A percentile compares a stretch with the other conserved stretches of the same genome.
Evolutionary conservation across 2,113 vertebrate species (phyloP).

Genomic region (Ictalurus punctatus): DNA sequence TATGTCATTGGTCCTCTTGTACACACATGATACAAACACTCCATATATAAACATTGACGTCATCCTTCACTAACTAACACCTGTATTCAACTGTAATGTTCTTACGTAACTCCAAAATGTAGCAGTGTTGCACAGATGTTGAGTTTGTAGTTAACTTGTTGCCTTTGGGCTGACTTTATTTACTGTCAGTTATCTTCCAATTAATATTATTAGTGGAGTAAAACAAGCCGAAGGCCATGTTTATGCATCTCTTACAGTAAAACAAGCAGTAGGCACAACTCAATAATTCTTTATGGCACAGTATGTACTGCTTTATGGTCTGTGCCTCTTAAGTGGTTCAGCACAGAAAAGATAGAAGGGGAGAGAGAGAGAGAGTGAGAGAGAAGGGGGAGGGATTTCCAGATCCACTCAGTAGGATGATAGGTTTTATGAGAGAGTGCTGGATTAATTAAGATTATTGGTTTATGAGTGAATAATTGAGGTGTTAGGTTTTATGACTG

Average conservation of each 20-base stretch:
- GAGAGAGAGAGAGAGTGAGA: not conserved
- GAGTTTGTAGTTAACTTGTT: conserved; percentile 45
- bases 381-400: conserved; percentile 41
- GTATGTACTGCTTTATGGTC: conserved; percentile 37
- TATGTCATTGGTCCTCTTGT: not conserved
- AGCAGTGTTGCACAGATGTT: conserved; percentile 9
- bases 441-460: conserved; percentile 57
- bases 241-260: conserved; percentile 41
- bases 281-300: conserved; percentile 44
- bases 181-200: conserved; percentile 46
- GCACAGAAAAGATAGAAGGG: not conserved
- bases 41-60: not conserved
- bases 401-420: conserved; percentile 51
- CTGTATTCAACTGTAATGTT: conserved; percentile 14
- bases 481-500: conserved; percentile 29
- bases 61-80: not conserved
- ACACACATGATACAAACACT: not conserved
- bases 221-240: conserved; percentile 45
- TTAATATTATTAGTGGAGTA: conserved; percentile 48
- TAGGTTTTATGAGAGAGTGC: conserved; percentile 61
- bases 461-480: conserved; percentile 48
- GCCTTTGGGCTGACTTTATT: conserved; percentile 51
- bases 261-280: conserved; percentile 38
- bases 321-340: conserved; percentile 1
- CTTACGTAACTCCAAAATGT: conserved; percentile 29